These are phyloP conservation scores for Stichodactyla helianthus DNA, from an alignment of 64 coral and sea anemone species.

Conservation along the genomic window DNA sequence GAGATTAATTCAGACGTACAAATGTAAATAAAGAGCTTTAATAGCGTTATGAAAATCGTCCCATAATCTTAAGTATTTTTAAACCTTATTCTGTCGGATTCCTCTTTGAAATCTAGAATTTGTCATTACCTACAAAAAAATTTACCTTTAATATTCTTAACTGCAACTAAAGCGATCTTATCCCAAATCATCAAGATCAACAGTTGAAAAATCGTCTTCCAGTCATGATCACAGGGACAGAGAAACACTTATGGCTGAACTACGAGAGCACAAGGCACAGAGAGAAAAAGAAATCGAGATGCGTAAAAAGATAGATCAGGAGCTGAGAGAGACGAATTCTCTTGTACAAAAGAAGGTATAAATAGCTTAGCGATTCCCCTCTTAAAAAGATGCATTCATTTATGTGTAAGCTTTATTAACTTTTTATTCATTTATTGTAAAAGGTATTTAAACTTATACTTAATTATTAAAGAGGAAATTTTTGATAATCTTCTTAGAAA, in stretches of 20 bases:
- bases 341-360: constrained; percentile 72
- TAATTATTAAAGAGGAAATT: too few species aligned
- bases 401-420: neutral
- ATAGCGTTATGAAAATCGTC: neutral
- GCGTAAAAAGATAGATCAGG: constrained; percentile 61
- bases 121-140: neutral
- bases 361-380: neutral
- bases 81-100: neutral
- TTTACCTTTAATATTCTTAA: neutral
- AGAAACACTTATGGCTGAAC: constrained; percentile 41
- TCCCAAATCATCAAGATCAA: neutral
- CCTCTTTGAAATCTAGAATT: neutral
- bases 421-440: neutral
- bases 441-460: neutral
- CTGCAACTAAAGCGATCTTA: neutral
- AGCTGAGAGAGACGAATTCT: constrained; percentile 48
- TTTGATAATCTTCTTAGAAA: too few species aligned
- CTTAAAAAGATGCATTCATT: neutral
- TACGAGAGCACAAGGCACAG: constrained; percentile 33
- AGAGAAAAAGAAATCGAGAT: constrained; percentile 62
- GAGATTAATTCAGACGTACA: constrained; percentile 2
- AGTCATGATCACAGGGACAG: neutral
- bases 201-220: neutral
- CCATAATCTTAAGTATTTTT: neutral
- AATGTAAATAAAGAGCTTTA: neutral